These are phyloP conservation scores for Dysdera silvatica DNA, from an alignment of 1,140 invertebrate species.

Conservation along the genomic window DNA sequence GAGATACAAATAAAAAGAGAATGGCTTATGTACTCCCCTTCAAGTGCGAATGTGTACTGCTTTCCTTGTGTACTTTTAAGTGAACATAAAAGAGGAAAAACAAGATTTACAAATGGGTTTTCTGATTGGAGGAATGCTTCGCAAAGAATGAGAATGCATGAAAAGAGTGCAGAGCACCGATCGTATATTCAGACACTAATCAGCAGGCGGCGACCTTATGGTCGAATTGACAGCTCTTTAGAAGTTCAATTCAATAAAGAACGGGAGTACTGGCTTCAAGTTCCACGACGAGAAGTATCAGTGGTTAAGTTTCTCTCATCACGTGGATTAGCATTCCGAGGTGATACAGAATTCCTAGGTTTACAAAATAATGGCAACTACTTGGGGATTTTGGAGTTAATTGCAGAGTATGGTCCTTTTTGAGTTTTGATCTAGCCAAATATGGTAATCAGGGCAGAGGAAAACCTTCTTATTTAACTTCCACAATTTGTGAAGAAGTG, in stretches of 20 bases:
- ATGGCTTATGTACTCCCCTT: too few relatives aligned
- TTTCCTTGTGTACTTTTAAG: too few relatives aligned
- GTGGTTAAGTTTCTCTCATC: background rate
- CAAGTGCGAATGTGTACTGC: too few relatives aligned
- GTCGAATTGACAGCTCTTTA: constrained; percentile 1
- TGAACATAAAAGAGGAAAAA: too few relatives aligned
- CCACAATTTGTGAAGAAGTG: constrained; percentile 4
- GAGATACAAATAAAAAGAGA: too few relatives aligned
- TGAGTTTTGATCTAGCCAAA: background rate
- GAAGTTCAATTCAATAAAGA: background rate
- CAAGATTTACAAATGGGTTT: too few relatives aligned
- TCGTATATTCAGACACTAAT: too few relatives aligned
- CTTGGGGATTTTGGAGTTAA: background rate
- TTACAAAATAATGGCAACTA: constrained; percentile 6
- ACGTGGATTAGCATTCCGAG: background rate
- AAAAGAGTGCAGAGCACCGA: too few relatives aligned
- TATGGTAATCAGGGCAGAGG: background rate
- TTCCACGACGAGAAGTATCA: background rate
- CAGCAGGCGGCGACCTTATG: too few relatives aligned
- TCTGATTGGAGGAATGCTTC: too few relatives aligned
- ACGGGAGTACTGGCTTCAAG: background rate
- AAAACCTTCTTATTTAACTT: background rate
- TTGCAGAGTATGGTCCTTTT: background rate
- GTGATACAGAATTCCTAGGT: background rate
- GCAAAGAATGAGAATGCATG: too few relatives aligned